Evolutionary conservation across 2,113 vertebrate species (phyloP).

Genomic region (Maccullochella peelii): DNA sequence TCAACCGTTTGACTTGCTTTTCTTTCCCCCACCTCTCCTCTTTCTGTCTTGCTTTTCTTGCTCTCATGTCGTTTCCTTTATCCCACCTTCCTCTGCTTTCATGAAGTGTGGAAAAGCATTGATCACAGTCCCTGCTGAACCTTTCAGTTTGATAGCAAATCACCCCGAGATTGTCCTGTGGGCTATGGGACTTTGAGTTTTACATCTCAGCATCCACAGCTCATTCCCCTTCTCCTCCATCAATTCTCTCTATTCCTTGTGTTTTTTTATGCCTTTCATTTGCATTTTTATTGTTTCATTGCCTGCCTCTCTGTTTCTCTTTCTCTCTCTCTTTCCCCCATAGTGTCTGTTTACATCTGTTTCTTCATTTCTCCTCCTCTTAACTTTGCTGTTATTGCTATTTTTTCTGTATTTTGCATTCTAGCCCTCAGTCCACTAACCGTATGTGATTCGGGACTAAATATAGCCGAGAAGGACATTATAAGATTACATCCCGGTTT

Average conservation of each 20-base stretch:
- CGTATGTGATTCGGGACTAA: conserved; percentile 63
- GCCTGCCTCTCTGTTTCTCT: conserved; percentile 38
- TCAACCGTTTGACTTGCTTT: conserved; percentile 33
- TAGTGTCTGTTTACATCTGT: conserved; percentile 61
- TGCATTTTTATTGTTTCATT: conserved; percentile 81
- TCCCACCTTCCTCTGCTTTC: conserved; percentile 9
- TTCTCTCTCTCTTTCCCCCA: conserved; percentile 24
- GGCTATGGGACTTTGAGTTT: conserved; percentile 49
- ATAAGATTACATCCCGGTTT: conserved; percentile 66
- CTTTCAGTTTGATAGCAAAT: conserved; percentile 45
- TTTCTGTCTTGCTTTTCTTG: neutral
- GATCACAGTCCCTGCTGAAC: conserved; percentile 39
- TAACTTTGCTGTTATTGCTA: conserved; percentile 56
- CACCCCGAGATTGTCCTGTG: conserved; percentile 17
- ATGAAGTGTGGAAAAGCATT: conserved; percentile 34
- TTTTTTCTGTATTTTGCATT: conserved; percentile 38
- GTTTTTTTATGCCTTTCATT: conserved; percentile 68
- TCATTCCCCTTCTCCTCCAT: conserved; percentile 52
- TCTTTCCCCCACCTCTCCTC: neutral
- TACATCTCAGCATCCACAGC: conserved; percentile 47
- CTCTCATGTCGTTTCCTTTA: conserved; percentile 1
- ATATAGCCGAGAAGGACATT: conserved; percentile 70
- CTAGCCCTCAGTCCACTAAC: conserved; percentile 49
- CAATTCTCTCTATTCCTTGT: conserved; percentile 52
- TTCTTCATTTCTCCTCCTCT: conserved; percentile 56